Percentiles rank a stretch among this genome's conserved stretches.
Conservation (phyloP, 2,888 invertebrate genomes). For the Zygaena filipendulae region DNA sequence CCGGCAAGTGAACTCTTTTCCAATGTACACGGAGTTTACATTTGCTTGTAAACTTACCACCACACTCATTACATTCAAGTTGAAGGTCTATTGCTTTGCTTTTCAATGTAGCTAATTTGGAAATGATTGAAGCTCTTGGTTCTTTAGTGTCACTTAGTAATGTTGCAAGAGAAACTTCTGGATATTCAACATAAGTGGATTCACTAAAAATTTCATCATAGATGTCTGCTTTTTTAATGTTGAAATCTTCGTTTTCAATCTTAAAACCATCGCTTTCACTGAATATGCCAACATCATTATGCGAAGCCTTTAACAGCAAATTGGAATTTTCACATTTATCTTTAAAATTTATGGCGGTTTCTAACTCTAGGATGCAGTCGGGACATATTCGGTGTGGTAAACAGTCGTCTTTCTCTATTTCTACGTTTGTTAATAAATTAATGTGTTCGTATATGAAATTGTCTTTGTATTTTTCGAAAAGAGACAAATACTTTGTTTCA, state of each 20-base stretch:
- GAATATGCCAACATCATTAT: too few species aligned
- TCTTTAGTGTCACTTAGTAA: not conserved
- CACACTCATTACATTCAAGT: conserved; percentile 34
- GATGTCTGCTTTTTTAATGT: conserved; percentile 1
- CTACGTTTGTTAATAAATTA: conserved; percentile 32
- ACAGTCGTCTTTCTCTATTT: conserved; percentile 35
- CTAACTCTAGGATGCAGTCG: conserved; percentile 36
- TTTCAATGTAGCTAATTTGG: conserved; percentile 10
- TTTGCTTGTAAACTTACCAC: conserved; percentile 28
- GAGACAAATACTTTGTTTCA: conserved; percentile 27
- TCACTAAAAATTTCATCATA: too few species aligned
- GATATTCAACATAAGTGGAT: too few species aligned
- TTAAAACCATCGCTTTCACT: conserved; percentile 10
- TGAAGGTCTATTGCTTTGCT: conserved; percentile 24
- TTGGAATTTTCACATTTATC: conserved; percentile 40
- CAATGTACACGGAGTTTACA: conserved; percentile 34
- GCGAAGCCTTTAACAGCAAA: conserved; percentile 23
- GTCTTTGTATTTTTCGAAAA: conserved; percentile 37
- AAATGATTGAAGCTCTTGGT: conserved; percentile 5
- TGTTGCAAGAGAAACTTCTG: too few species aligned
- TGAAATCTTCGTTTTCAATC: conserved; percentile 7
- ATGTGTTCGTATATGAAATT: conserved; percentile 34
- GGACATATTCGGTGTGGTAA: conserved; percentile 43
- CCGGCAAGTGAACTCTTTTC: conserved; percentile 26
- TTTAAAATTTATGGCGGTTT: conserved; percentile 38